Evolutionary conservation across 2,113 vertebrate species (phyloP).

Genomic region (Pachycephala philippinensis): DNA sequence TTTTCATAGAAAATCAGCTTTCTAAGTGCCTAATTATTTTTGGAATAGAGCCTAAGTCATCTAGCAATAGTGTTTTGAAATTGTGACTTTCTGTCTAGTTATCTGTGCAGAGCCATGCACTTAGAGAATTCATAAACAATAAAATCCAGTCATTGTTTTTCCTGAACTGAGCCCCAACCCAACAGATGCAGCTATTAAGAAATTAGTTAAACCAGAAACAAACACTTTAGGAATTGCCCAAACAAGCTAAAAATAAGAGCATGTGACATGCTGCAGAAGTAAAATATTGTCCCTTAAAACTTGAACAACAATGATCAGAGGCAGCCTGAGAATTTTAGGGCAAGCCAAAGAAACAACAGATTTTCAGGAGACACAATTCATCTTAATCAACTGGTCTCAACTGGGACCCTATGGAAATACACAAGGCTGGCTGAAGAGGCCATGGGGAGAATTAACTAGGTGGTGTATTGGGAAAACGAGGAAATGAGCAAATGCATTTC

Average conservation of each 20-base stretch:
- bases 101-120: not conserved
- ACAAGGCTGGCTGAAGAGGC: not conserved
- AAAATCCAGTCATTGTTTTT: constrained; percentile 26
- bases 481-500: not conserved
- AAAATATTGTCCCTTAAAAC: constrained; percentile 16
- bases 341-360: not conserved
- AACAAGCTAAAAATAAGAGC: constrained; percentile 54
- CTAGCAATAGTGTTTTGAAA: constrained; percentile 12
- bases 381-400: not conserved
- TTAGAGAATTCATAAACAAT: not conserved
- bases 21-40: constrained; percentile 16
- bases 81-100: not conserved
- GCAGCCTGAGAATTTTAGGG: not conserved
- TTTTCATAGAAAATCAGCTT: not conserved
- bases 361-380: not conserved
- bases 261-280: not conserved
- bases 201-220: constrained; percentile 39
- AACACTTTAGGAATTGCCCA: constrained; percentile 14
- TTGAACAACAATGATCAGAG: constrained; percentile 2
- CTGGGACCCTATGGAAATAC: not conserved
- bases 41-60: constrained; percentile 1
- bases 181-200: constrained; percentile 19
- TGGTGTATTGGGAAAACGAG: not conserved
- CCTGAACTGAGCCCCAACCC: constrained; percentile 1
- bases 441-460: not conserved